Base-by-base conservation (phyloP, 2,113 vertebrate species). In the Thunnus maccoyii region DNA sequence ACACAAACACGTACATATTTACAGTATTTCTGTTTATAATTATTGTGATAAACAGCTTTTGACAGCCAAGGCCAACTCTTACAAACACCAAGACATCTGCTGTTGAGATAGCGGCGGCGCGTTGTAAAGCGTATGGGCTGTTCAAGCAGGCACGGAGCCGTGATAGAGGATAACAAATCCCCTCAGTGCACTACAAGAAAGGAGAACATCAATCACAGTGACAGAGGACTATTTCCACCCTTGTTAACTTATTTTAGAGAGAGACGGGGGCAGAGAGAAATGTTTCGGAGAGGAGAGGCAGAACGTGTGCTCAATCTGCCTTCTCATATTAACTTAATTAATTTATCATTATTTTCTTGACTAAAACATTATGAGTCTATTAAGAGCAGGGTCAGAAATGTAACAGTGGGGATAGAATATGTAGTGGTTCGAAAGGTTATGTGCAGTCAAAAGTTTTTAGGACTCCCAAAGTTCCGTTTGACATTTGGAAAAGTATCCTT, bases 201-300 rank as follows among this genome's bases (percentile, higher is more conserved):
- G 62, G 74, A 48, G 68, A 83, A 65, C 90, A 92, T 94, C 86
- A 80, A 87, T 94, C 92, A 89, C 56, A 3, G 54, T 68, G 67
- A 86, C 80, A 41, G 76, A 87, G 46, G 70, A 82, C 79, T 66
- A 79, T 86, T 91, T 86, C 76, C 64, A 71, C 79, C 64, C 83
- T 74, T 81, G 84, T 89, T 91, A 85, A 88, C 87, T 86, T 86
- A 85, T 86, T 91, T 87, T 78, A 88, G 68, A 60, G 71, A 65
- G 71, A 47, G 61, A 87, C 44, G 58, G 30, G 76, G 79, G 78
- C 74, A 80, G 55, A 62, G 62, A 55, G 65, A 71, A 47, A 77
- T 65, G 61, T 82, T 80, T 65, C 22, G 25, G 57, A 56, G n/a
- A 55, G 36, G 77, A 32, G 60, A 54, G 11, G 63, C 47, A 71